Percentiles rank a stretch among this genome's conserved stretches.
phyloP scores from a whole-genome alignment of 2,113 vertebrate genomes.

The Connochaetes taurinus region DNA sequence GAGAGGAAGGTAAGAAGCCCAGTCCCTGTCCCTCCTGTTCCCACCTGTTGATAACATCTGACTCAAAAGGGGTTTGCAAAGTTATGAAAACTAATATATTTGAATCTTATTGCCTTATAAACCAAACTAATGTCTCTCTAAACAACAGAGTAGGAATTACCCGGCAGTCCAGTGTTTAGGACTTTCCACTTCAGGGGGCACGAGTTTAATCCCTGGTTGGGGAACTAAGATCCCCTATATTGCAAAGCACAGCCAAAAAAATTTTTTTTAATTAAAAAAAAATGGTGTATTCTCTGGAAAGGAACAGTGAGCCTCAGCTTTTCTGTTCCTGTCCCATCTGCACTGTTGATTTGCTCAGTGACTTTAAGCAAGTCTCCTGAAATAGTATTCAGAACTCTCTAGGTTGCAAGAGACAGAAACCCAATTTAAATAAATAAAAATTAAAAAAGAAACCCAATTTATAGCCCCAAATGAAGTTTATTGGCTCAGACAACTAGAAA shows the following conservation, averaged over 20 bases:
- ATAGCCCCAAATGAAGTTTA: neutral
- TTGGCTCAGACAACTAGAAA: neutral
- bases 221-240: neutral
- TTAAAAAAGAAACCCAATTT: neutral
- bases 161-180: neutral
- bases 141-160: neutral
- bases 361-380: neutral
- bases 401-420: neutral
- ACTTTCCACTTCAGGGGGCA: neutral
- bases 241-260: neutral
- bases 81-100: neutral
- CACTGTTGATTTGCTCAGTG: neutral
- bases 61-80: neutral
- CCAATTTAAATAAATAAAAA: neutral
- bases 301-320: neutral
- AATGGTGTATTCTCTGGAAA: neutral
- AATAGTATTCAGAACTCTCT: neutral
- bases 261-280: neutral
- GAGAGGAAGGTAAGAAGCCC: conserved; percentile 84
- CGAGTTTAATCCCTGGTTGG: neutral
- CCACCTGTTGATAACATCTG: neutral
- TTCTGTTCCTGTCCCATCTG: neutral
- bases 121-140: neutral
- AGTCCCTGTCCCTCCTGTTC: rapidly evolving
- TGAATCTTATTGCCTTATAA: neutral